Evolutionary conservation across 1,140 invertebrate species (phyloP), one percentile per base, ranked within the genome.

Genomic region (Sarcophaga peregrina): DNA sequence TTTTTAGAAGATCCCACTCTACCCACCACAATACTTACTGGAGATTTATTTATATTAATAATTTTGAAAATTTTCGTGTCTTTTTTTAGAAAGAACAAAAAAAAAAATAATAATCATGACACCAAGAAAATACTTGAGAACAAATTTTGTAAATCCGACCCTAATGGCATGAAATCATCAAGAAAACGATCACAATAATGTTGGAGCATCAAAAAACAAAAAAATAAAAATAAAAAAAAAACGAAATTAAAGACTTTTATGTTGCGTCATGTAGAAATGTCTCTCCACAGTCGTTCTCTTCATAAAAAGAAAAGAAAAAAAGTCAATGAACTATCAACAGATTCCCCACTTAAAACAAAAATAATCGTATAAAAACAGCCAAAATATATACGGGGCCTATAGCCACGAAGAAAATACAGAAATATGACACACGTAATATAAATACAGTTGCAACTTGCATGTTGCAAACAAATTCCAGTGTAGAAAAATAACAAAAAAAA

Each of bases 271-370:
- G 25, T 37, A 37, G 1, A 15, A n/a, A 58, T n/a, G 52, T 58
- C 8, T 58, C 15, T 58, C 13, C 13, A 58, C 54, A 58, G 54
- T 13, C 54, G 15, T 58, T 58, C 25, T 37, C 1, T 58, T 58
- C 15, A 58, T 58, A 58, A 13, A 58, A 58, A 58, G 15, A 58
- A 4, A 13, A 58, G 54, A 58, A 58, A n/a, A 58, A 4, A 13
- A 58, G 54, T 58, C 54, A 58, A n/a, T 58, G 54, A 58, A 58
- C 54, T 58, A 58, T 58, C 54, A 58, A 58, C 54, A 58, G 54
- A 58, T 58, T 58, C 54, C 54, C 54, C 54, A 58, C 54, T 37
- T 37, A 37, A 37, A 37, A 37, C 25, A 37, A 37, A 37, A 37
- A 37, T 37, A 37, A 37, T 37, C 25, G 25, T 37, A 37, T 37